Percentiles rank a stretch among this genome's conserved stretches.
Conservation (phyloP, 2,888 invertebrate genomes). For the Chouioia cunea region DNA sequence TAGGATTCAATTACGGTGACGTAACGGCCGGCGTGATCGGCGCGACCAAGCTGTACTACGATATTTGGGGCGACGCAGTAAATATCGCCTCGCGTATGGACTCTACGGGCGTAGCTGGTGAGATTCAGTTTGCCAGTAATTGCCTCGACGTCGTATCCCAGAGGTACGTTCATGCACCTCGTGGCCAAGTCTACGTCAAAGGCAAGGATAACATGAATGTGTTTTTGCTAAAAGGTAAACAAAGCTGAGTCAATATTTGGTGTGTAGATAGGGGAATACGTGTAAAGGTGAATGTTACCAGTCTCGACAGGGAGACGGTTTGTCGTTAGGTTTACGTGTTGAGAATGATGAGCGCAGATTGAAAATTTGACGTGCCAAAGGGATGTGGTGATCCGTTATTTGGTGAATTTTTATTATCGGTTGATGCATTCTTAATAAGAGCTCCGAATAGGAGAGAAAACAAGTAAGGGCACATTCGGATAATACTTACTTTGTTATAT, state of each 20-base stretch:
- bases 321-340: conserved; percentile 7
- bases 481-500: too few relatives aligned
- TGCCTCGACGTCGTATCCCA: conserved; percentile 79
- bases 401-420: conserved; percentile 8
- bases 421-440: conserved; percentile 8
- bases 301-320: too few relatives aligned
- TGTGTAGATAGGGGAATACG: not conserved
- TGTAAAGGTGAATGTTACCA: too few relatives aligned
- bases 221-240: conserved; percentile 78
- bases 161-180: conserved; percentile 88
- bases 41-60: conserved; percentile 94
- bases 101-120: conserved; percentile 89
- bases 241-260: conserved; percentile 44
- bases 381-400: too few relatives aligned
- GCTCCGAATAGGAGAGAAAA: too few relatives aligned
- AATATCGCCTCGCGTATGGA: conserved; percentile 98
- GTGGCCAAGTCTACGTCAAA: conserved; percentile 95
- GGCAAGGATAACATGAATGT: conserved; percentile 97
- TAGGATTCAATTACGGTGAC: conserved; percentile 94
- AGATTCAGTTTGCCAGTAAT: conserved; percentile 86
- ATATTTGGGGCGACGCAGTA: conserved; percentile 99
- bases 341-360: conserved; percentile 22
- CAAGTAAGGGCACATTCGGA: too few relatives aligned
- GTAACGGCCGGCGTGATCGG: conserved; percentile 98
- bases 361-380: conserved; percentile 30